Evolutionary conservation across 2,888 invertebrate species (phyloP), one percentile per base, ranked within the genome.

Genomic region (Acronicta leporina): DNA sequence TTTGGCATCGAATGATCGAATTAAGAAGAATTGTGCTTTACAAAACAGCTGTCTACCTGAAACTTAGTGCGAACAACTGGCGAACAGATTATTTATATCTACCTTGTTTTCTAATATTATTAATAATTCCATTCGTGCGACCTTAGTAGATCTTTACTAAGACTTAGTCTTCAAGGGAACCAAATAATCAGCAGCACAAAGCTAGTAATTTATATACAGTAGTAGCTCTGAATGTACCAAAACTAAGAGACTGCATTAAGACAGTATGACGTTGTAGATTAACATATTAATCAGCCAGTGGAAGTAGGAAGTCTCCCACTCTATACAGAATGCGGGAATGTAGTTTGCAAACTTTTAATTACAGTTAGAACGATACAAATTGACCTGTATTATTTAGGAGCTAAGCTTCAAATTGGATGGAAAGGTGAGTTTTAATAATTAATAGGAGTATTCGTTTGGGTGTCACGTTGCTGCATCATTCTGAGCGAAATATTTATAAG

Each of bases 261-360:
- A 79, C 77, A 68, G 70, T 71, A 75, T 80, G 75, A 80, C 73
- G 70, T 68, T 55, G 58, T 42, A 67, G 76, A 85, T 86, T 86
- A 83, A 77, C 85, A 85, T 85, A 84, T 83, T 84, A 84, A 85
- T 81, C 79, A 82, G 78, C 44, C 47, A 67, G 40, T 52, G 60
- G 73, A 57, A 68, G 64, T 52, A 68, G 63, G 65, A 68, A 68
- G 45, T 69, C 70, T 57, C 45, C 41, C 50, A 59, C 68, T 65
- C 55, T 56, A 55, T 63, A 69, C 63, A 68, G 71, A 71, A 51
- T 49, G 51, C 53, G 59, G 62, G 74, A 63, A 70, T 67, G 49
- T 66, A 63, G 64, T 75, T 66, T 40, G 60, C 59, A 54, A 76
- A 76, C 62, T 77, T 73, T 77, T 77, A 75, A 70, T 77, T 65